These are phyloP conservation scores for Melieria picta DNA, from an alignment of 2,888 invertebrate genomes.

Conservation along the genomic window DNA sequence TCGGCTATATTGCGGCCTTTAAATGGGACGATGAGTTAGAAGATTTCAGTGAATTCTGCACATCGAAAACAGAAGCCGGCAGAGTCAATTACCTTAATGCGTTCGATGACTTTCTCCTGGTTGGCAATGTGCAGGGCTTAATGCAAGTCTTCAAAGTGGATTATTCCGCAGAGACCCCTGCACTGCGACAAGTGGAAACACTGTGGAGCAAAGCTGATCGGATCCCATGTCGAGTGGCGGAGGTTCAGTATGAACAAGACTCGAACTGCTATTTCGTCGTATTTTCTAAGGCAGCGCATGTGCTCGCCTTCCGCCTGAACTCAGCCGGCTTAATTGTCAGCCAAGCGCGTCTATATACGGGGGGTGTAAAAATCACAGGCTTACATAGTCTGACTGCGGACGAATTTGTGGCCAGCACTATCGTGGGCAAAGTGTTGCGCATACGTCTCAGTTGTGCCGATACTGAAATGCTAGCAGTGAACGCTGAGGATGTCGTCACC, in stretches of 20 bases:
- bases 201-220: conserved; percentile 57
- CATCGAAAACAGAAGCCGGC: conserved; percentile 48
- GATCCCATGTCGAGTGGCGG: conserved; percentile 50
- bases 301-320: conserved; percentile 52
- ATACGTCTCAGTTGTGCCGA: conserved; percentile 42
- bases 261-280: conserved; percentile 49
- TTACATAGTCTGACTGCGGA: conserved; percentile 45
- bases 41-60: conserved; percentile 36
- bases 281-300: conserved; percentile 55
- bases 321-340: conserved; percentile 36
- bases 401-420: conserved; percentile 52
- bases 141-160: conserved; percentile 50
- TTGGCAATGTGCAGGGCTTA: conserved; percentile 51
- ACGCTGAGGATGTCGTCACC: conserved; percentile 37
- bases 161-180: conserved; percentile 2
- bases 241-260: conserved; percentile 43
- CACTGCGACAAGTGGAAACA: conserved; percentile 45
- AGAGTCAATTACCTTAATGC: conserved; percentile 49
- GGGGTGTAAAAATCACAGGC: conserved; percentile 58
- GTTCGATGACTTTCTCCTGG: conserved; percentile 50
- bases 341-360: conserved; percentile 47
- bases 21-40: conserved; percentile 33
- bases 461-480: conserved; percentile 39
- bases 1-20: conserved; percentile 53
- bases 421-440: conserved; percentile 45